Conservation (phyloP, 2,888 invertebrate genomes). For the Macrophya annulata region DNA sequence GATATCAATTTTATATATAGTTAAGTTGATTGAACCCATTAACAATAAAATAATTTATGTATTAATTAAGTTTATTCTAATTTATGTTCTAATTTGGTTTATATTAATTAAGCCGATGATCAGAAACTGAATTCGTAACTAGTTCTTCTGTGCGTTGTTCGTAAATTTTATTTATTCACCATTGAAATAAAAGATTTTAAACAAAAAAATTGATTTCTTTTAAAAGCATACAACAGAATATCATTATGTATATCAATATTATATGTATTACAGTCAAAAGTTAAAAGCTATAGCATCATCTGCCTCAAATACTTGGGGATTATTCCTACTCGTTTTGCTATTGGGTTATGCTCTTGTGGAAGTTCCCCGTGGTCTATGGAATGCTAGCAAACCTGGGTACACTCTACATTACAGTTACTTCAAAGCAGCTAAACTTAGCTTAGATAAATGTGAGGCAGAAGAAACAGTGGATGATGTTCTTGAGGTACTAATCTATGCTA, state of each 20-base stretch:
- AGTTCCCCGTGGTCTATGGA: slow-evolving; percentile 95
- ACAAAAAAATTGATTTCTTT: neutral
- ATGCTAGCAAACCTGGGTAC: slow-evolving; percentile 92
- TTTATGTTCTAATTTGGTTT: neutral
- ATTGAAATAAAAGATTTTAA: neutral
- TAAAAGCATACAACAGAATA: neutral
- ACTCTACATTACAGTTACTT: slow-evolving; percentile 94
- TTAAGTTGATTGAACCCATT: neutral
- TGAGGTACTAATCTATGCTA: slow-evolving; percentile 83
- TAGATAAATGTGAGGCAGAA: slow-evolving; percentile 98
- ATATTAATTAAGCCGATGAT: neutral
- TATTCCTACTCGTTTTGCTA: slow-evolving; percentile 95
- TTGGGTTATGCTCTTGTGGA: slow-evolving; percentile 98
- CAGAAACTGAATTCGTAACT: neutral
- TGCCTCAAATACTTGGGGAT: slow-evolving; percentile 99
- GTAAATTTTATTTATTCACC: neutral
- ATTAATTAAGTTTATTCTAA: no score
- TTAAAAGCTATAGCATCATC: slow-evolving; percentile 98
- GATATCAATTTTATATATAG: neutral
- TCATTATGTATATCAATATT: neutral
- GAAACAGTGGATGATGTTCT: slow-evolving; percentile 97
- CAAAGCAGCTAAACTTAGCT: slow-evolving; percentile 95
- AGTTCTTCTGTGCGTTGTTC: neutral
- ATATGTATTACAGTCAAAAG: slow-evolving; percentile 83
- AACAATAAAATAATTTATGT: slow-evolving; percentile 16